Evolutionary conservation across 2,113 vertebrate species (phyloP).

Genomic region (Ibidorhyncha struthersii): DNA sequence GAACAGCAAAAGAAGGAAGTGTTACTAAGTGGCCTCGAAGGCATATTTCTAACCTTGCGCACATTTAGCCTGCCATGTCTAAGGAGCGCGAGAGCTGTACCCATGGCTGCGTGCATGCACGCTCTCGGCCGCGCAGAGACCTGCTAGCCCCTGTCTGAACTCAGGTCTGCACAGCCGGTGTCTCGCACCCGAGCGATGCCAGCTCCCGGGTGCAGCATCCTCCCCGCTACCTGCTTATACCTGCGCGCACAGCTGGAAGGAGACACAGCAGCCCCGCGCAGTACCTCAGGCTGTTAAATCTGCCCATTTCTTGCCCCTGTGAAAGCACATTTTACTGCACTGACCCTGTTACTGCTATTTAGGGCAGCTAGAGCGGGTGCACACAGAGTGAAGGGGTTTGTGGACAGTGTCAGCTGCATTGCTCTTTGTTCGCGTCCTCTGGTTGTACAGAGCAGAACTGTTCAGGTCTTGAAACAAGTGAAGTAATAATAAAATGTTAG

Average conservation of each 20-base stretch:
- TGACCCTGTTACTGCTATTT: accelerated
- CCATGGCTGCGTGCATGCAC: accelerated
- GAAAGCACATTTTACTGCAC: accelerated
- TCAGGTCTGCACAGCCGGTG: accelerated
- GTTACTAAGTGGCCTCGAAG: accelerated
- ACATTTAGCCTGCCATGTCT: accelerated
- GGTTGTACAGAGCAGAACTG: neutral
- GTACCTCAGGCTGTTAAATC: neutral
- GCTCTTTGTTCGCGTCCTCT: neutral
- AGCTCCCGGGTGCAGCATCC: neutral
- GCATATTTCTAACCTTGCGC: neutral
- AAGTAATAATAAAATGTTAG: neutral
- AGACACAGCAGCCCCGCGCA: too few relatives aligned
- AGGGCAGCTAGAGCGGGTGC: neutral
- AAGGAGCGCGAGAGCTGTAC: neutral
- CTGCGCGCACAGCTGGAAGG: too few relatives aligned
- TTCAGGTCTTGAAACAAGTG: neutral
- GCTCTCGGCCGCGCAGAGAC: neutral
- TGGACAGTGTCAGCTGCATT: neutral
- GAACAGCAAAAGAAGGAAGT: neutral
- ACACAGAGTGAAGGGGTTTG: accelerated
- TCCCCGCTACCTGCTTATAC: accelerated
- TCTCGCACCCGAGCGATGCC: accelerated
- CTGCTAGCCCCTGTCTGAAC: neutral
- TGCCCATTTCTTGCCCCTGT: accelerated